Base-by-base conservation (phyloP, 2,888 invertebrate species). In the Apamea anceps region DNA sequence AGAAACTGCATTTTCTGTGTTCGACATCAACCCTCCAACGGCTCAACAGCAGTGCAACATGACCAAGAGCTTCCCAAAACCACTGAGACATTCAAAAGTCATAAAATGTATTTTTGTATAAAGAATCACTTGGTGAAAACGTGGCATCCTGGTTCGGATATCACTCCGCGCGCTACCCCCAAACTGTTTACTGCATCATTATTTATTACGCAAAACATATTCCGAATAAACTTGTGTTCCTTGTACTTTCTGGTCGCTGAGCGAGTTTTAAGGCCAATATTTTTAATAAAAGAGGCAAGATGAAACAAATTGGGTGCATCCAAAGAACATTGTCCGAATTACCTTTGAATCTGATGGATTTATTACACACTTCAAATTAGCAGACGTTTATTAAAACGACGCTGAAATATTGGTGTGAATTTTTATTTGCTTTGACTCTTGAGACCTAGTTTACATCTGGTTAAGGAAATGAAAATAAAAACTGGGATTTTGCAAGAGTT, bases 341-440 rank as follows among this genome's bases (percentile, higher is more conserved):
- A 92, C 88, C 87, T 91, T 91, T 91, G 90, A 91, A 92, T 92
- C 85, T 88, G 89, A 90, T 63, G 75, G 89, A 93, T 94, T 94
- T 93, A 93, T 90, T 81, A 85, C 83, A 32, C 76, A 87, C n/a
- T 85, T 89, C 81, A 90, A 89, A 92, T 92, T 88, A 89, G 87
- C 84, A 83, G 84, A 77, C 82, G 77, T 90, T 91, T 93, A 91
- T 91, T 91, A 87, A 88, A 84, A 80, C 78, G 76, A 80, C 86
- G 73, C 75, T 89, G 87, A 91, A 87, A 87, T 90, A 91, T 87
- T 82, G 70, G 28, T 73, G 65, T 28, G 45, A 65, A 71, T 84
- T 85, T 84, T 81, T 71, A 65, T 71, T 75, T 75, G 7, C 65
- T 72, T 67, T n/a, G 37, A 8, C 7, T 45, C 28, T 75, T 75